A percentile compares a stretch with the other conserved stretches of the same genome.
Conservation (phyloP, 2,113 vertebrate species). For the Urocolius indicus region DNA sequence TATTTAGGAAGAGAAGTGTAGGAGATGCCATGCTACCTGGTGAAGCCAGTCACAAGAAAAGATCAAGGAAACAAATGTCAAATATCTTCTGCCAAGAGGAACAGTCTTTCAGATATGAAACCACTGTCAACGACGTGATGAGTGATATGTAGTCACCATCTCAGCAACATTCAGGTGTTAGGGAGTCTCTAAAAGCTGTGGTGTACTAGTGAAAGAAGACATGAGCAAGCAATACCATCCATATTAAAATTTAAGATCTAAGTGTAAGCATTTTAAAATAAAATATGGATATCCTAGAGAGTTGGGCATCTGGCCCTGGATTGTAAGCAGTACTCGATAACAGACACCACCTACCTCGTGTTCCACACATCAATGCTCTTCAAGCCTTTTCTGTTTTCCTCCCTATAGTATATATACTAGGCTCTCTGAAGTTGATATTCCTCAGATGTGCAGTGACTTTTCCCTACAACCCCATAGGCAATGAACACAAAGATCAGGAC, state of each 20-base stretch:
- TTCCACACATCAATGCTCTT: not conserved
- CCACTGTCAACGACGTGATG: not conserved
- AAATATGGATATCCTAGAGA: not conserved
- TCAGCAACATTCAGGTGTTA: not conserved
- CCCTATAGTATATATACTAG: not conserved
- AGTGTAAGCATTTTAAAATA: not conserved
- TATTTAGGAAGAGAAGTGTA: not conserved
- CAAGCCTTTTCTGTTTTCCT: not conserved
- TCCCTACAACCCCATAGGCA: not conserved
- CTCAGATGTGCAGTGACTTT: not conserved
- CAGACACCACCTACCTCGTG: not conserved
- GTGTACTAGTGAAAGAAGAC: not conserved
- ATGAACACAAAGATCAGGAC: not conserved
- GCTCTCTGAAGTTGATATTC: not conserved
- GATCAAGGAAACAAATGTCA: not conserved
- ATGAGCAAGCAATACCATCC: not conserved
- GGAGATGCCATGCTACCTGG: not conserved
- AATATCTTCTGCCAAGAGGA: not conserved
- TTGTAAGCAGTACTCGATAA: not conserved
- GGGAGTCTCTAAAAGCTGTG: not conserved
- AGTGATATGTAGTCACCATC: not conserved
- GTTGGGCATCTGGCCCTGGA: not conserved
- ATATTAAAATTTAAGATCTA: rapidly evolving
- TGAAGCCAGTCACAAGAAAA: not conserved
- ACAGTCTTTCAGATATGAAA: not conserved